phyloP scores from a whole-genome alignment of 2,113 vertebrate genomes.

The Hassar affinis region DNA sequence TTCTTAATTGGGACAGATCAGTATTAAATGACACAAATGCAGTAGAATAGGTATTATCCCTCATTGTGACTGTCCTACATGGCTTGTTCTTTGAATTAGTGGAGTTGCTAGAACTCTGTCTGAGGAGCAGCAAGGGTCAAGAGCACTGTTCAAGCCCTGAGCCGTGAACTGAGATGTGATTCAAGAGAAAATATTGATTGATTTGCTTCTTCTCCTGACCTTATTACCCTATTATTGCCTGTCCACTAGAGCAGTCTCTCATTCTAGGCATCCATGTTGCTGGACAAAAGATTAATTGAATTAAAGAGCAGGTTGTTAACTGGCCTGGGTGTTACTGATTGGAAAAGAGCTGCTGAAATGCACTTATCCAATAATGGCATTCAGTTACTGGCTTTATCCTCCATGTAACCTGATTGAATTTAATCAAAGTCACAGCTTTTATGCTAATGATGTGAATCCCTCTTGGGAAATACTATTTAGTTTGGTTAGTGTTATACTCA shows the following conservation, averaged over 20 bases:
- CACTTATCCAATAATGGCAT: conserved; percentile 32
- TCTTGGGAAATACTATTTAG: conserved; percentile 23
- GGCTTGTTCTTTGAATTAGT: conserved; percentile 48
- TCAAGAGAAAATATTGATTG: conserved; percentile 53
- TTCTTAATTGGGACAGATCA: conserved; percentile 49
- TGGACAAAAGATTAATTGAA: conserved; percentile 56
- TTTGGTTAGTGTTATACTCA: background rate
- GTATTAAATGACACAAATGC: conserved; percentile 48
- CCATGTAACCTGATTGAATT: conserved; percentile 46
- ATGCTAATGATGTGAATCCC: conserved; percentile 48
- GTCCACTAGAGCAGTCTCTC: conserved; percentile 49
- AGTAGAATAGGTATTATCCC: conserved; percentile 48
- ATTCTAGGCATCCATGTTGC: conserved; percentile 53
- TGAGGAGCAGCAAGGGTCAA: conserved; percentile 53
- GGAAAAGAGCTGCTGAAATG: conserved; percentile 28
- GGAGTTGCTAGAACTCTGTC: conserved; percentile 43
- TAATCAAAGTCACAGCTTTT: conserved; percentile 50
- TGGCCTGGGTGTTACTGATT: conserved; percentile 43
- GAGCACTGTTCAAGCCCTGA: conserved; percentile 37
- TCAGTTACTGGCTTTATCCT: conserved; percentile 19
- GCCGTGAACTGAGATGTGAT: conserved; percentile 44
- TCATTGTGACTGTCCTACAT: conserved; percentile 46
- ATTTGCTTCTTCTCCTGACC: conserved; percentile 35
- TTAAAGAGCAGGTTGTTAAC: conserved; percentile 54
- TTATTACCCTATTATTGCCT: conserved; percentile 37